Conservation (phyloP, 2,888 invertebrate species). For the Cephus pulcher region DNA sequence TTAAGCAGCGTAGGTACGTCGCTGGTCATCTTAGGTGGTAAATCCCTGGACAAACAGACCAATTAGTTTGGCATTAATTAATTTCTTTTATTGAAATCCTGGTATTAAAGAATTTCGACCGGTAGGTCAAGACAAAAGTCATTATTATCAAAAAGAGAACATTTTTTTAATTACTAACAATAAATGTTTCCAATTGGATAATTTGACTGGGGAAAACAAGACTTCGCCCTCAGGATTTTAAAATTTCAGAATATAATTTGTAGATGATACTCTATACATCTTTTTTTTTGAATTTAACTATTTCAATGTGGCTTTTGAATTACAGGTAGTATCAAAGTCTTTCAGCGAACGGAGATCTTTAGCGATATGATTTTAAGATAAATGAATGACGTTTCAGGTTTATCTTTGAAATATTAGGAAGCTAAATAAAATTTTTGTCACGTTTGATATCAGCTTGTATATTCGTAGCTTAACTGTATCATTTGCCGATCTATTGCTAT, state of each 20-base stretch:
- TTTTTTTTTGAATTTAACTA: neutral
- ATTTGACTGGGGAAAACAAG: neutral
- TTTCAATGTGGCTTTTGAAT: neutral
- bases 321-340: neutral
- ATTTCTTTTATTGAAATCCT: neutral
- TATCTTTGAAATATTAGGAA: neutral
- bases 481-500: neutral
- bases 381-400: neutral
- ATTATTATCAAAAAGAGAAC: neutral
- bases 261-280: neutral
- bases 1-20: neutral
- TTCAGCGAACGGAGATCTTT: neutral
- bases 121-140: neutral
- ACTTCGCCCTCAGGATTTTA: neutral
- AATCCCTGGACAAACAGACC: neutral
- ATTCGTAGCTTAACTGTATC: neutral
- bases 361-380: neutral
- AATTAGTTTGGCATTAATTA: neutral
- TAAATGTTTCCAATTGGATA: neutral
- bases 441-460: neutral
- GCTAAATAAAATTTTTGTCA: neutral
- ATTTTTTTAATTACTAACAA: neutral
- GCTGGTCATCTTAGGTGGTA: neutral
- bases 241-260: neutral
- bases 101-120: neutral